Evolutionary conservation across 2,113 vertebrate genomes (phyloP), one percentile per base, ranked within the genome.

Genomic region (Phasianus colchicus): DNA sequence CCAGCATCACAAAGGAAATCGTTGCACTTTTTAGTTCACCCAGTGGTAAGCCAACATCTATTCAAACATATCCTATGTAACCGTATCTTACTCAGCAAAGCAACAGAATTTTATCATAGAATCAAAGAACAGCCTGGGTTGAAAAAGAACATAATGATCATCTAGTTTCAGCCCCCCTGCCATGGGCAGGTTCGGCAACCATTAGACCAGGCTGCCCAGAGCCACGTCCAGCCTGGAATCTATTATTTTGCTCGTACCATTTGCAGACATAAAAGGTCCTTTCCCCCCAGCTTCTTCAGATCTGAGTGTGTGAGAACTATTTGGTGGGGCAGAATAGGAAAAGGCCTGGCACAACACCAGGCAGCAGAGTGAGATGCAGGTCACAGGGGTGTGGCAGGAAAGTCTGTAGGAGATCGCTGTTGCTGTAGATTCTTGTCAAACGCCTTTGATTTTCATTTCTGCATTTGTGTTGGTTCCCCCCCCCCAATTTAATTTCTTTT

Each of bases 1-100:
- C 22, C 65, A 67, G n/a, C 24, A 50, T 20, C 25, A 48, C 10
- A 4, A 70, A 77, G 45, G 5, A 6, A 75, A 58, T 13, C 1
- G 19, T 2, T 36, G 9, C 27, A 57, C 27, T 4, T 30, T 79
- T 60, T 16, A 20, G 40, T 13, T 76, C 52, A 50, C 12, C 48
- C 78, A 29, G 43, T 1, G 0, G 12, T 10, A 75, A 13, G n/a
- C 34, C 47, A 14, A 32, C 17, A 8, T 1, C 30, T 27, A 24
- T 0, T 0, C 25, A 18, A 72, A 65, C 17, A 29, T 15, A 72
- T 4, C 12, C 18, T 18, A 14, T 0, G 0, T 48, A 57, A 79
- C 11, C 11, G 48, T 18, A 27, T 2, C 3, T 2, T n/a, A 15
- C 1, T 20, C 79, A 58, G 10, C 18, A 55, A 55, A 16, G 15